Conservation (phyloP, 2,888 invertebrate species). For the Pediacus dermestoides region DNA sequence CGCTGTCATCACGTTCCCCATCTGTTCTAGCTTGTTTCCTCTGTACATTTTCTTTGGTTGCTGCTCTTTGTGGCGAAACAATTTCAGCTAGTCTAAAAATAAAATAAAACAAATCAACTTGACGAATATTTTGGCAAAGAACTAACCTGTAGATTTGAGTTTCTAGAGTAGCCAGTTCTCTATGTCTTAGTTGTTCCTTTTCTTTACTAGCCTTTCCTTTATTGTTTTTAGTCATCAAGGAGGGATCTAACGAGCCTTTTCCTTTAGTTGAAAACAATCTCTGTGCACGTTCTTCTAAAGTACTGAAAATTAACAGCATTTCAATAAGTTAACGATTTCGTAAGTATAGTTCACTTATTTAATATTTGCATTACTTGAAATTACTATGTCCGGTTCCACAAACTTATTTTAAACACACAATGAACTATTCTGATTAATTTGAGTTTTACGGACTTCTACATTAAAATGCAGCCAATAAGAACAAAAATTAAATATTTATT, state of each 20-base stretch:
- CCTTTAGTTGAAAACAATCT: conserved; percentile 95
- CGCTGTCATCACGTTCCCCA: conserved; percentile 88
- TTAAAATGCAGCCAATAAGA: no score
- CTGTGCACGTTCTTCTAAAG: conserved; percentile 95
- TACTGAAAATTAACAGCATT: no score
- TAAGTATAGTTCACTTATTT: no score
- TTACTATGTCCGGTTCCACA: no score
- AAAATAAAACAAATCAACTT: no score
- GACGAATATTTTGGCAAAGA: no score
- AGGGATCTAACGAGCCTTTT: conserved; percentile 85
- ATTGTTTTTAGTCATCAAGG: conserved; percentile 86
- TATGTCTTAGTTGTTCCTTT: conserved; percentile 68
- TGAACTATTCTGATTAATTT: no score
- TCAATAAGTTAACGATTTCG: no score
- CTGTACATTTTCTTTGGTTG: conserved; percentile 97
- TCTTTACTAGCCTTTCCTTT: conserved; percentile 64
- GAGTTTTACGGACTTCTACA: no score
- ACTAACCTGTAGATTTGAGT: conserved; percentile 79
- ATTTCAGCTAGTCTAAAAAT: conserved; percentile 72
- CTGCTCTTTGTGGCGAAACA: conserved; percentile 77
- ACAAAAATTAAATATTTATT: no score
- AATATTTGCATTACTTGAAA: no score
- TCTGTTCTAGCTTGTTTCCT: conserved; percentile 95
- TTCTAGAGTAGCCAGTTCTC: conserved; percentile 84
- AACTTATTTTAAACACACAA: no score